Base-by-base conservation (phyloP, 2,797 vertebrate genomes). In the Betta splendens region DNA sequence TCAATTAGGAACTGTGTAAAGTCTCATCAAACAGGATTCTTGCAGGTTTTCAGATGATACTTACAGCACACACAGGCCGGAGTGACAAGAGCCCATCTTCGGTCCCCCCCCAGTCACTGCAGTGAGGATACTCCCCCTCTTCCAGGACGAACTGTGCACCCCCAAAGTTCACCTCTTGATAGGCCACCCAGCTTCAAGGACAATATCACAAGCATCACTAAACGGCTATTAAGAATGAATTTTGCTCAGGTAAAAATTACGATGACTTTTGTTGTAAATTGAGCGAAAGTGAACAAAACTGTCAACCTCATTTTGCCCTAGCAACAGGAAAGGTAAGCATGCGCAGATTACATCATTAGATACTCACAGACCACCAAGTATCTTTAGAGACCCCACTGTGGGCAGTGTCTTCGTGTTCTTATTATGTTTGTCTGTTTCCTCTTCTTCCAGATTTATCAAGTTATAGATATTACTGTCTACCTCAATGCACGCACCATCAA, bases 91-190 rank as follows among this genome's bases (percentile, higher is more conserved):
- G 55, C 2, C 88, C 75, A 10, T 91, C 89, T 32, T 85, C 83
- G 4, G 82, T 88, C 21, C 93, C 96, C 12, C 94, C 96, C 98
- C 98, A 99, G 12, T 96, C 94, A 1, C 69, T 90, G 90, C 89
- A 95, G 44, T 95, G 86, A 56, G 72, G 83, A 61, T 95, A 99
- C 1, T 93, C 92, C 40, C 98, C 98, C 88, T 99, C 98, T 84
- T 99, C 98, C 69, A 99, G 87, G 79, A 98, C 75, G 80, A 95
- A 98, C 79, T 99, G 98, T 67, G 93, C 94, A n/a, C 96, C 98
- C 69, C 91, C 91, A 58, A 96, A 97, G 20, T 90, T 90, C 15
- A 90, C 84, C 57, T 95, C 94, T 37, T 93, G 93, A 17, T 96
- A 98, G 6, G 94, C 96, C 5, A 97, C 94, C 96, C 97, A 98